A percentile compares a stretch with the other conserved stretches of the same genome.
These are phyloP conservation scores for Pogonognathellus flavescens DNA, from an alignment of 1,140 invertebrate species.

Conservation along the genomic window DNA sequence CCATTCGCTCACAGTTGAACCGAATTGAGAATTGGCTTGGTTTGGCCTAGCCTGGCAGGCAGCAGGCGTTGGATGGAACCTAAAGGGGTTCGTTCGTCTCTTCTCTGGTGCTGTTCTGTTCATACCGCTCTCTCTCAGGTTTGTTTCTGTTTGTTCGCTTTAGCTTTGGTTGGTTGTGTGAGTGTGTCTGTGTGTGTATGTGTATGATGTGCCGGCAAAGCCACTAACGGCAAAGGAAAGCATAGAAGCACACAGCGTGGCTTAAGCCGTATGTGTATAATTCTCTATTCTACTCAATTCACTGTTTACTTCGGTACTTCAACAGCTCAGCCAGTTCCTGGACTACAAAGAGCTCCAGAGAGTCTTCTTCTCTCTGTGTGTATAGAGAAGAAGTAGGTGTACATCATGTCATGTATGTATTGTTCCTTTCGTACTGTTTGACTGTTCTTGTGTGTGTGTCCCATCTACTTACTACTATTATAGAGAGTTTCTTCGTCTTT, in stretches of 20 bases:
- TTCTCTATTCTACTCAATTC: constrained; percentile 15
- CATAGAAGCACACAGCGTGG: neutral
- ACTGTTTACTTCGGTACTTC: constrained; percentile 23
- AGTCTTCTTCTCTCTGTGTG: neutral
- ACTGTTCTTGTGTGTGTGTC: neutral
- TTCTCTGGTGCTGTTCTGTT: neutral
- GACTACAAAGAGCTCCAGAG: constrained; percentile 25
- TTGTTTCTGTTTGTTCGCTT: constrained; percentile 41
- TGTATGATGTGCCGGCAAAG: constrained; percentile 40
- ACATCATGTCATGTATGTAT: constrained; percentile 45
- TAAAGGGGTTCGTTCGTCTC: constrained; percentile 41
- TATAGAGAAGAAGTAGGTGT: neutral
- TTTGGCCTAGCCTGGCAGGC: constrained; percentile 20
- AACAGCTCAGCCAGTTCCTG: neutral
- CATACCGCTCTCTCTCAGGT: neutral
- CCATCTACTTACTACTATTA: too few species aligned
- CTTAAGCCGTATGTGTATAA: constrained; percentile 16
- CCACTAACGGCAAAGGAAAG: neutral
- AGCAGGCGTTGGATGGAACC: constrained; percentile 30
- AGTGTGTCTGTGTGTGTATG: constrained; percentile 13
- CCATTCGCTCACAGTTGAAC: constrained; percentile 34
- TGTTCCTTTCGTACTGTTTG: constrained; percentile 5
- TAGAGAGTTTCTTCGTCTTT: constrained; percentile 28
- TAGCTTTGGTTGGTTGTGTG: constrained; percentile 14
- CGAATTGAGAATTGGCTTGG: constrained; percentile 45